Evolutionary conservation across 2,888 invertebrate species (phyloP), one percentile per base, ranked within the genome.

Genomic region (Scaptodrosophila latifasciaeformis): DNA sequence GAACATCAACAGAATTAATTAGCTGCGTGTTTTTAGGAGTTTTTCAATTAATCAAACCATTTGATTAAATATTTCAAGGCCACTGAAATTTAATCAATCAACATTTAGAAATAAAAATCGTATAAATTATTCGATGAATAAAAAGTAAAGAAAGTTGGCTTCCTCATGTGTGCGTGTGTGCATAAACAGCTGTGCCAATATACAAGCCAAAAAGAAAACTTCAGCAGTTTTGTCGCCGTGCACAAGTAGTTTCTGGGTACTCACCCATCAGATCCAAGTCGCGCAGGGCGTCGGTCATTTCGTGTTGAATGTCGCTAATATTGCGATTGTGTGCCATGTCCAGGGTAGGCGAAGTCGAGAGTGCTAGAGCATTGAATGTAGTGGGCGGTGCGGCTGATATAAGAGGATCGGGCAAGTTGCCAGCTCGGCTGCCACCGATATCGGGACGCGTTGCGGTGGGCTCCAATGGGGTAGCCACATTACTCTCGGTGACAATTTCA

Each of bases 311-410:
- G 83, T 91, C 91, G 75, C 89, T 89, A 44, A 90, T 86, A 83
- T 91, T 90, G 37, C 91, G 90, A 85, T 90, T 89, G 70, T 90
- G 89, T 43, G 90, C 89, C 66, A 91, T 90, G 72, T 89, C 89
- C 54, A 91, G 79, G 65, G 89, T 89, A 19, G 91, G 91, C 31
- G 87, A 42, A 2, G 67, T 67, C 13, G 55, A 67, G 2, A 74
- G 31, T 2, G 74, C 43, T 10, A 74, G 45, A 1, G 55, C 65
- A 17, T 60, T 76, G 2, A 72, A 19, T 2, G 72, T 63, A 19
- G 56, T 68, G 27, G 54, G 46, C 3, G 68, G 65, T 34, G 67
- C 59, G 31, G 21, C 34, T n/a, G n/a, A n/a, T n/a, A n/a, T n/a
- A n/a, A n/a, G n/a, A n/a, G n/a, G n/a, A n/a, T n/a, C n/a, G n/a